These are phyloP conservation scores for Dermochelys coriacea DNA, from an alignment of 2,797 vertebrate species.

Conservation along the genomic window DNA sequence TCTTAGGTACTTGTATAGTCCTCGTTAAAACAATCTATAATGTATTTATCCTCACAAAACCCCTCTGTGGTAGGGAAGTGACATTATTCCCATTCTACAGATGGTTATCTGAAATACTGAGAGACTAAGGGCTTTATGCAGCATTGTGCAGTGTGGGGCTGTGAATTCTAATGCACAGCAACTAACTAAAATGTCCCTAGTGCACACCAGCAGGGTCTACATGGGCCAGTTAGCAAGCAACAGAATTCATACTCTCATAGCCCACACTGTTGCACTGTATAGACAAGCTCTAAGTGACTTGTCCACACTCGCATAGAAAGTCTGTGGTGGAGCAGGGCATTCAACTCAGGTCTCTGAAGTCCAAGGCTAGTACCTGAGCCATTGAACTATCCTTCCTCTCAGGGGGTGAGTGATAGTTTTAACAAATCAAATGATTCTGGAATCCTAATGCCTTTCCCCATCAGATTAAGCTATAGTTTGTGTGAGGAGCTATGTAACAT, in stretches of 20 bases:
- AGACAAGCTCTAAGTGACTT: background rate
- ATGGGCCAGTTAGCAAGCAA: no score
- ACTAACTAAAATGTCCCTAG: background rate
- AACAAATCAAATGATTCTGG: slow-evolving; percentile 47
- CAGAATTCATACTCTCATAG: no score
- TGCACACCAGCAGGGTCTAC: no score
- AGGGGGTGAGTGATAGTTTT: slow-evolving; percentile 25
- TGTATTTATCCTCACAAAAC: slow-evolving; percentile 13
- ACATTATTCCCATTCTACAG: background rate
- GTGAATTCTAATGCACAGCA: background rate
- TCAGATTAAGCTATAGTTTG: background rate
- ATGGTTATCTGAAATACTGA: slow-evolving; percentile 16
- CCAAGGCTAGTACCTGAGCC: slow-evolving; percentile 11
- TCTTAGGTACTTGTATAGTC: slow-evolving; percentile 52
- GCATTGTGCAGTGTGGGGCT: background rate
- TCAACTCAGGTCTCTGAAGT: background rate
- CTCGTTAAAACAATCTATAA: slow-evolving; percentile 2
- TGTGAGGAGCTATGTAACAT: background rate
- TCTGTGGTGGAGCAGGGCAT: background rate
- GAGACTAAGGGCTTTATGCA: background rate
- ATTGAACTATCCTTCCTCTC: slow-evolving; percentile 42
- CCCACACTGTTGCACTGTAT: background rate
- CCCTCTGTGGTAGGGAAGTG: slow-evolving; percentile 23
- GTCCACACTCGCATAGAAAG: background rate
- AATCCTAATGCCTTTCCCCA: background rate